Conservation (phyloP, 1,140 invertebrate genomes). For the Ceratina japonica region DNA sequence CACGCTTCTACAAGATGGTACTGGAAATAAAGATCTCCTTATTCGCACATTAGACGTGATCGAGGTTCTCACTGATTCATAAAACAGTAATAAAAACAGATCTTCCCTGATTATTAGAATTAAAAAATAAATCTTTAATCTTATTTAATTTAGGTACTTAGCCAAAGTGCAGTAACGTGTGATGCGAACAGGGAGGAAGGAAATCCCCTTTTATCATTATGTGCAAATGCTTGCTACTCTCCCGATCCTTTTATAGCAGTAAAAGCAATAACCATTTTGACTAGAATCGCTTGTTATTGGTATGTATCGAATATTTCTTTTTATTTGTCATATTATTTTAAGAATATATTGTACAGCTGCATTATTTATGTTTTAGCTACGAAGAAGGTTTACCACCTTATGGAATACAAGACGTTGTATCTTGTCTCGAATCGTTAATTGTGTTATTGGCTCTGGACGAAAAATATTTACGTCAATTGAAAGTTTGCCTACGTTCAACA, state of each 20-base stretch:
- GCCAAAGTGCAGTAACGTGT: constrained; percentile 76
- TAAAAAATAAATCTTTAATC: constrained; percentile 22
- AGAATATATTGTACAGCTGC: neutral
- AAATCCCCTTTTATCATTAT: constrained; percentile 71
- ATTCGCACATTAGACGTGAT: constrained; percentile 77
- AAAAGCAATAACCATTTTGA: constrained; percentile 85
- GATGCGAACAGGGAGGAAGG: constrained; percentile 77
- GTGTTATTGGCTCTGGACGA: constrained; percentile 81
- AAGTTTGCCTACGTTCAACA: constrained; percentile 84
- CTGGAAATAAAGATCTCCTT: constrained; percentile 73
- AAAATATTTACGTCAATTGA: constrained; percentile 81
- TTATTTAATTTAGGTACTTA: constrained; percentile 69
- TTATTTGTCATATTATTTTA: neutral
- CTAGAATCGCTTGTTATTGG: constrained; percentile 85
- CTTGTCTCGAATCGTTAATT: constrained; percentile 85
- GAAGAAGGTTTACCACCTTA: constrained; percentile 83
- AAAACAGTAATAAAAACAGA: neutral
- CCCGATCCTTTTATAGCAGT: constrained; percentile 83
- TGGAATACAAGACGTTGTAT: constrained; percentile 82
- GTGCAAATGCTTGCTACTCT: constrained; percentile 81
- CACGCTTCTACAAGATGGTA: constrained; percentile 72
- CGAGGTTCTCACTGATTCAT: constrained; percentile 64
- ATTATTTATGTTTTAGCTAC: constrained; percentile 79
- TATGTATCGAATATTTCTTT: constrained; percentile 64
- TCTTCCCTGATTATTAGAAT: neutral